Percentiles rank a stretch among this genome's conserved stretches.
Evolutionary conservation across 2,888 invertebrate species (phyloP).

Genomic region (Didymodactylos carnosus): DNA sequence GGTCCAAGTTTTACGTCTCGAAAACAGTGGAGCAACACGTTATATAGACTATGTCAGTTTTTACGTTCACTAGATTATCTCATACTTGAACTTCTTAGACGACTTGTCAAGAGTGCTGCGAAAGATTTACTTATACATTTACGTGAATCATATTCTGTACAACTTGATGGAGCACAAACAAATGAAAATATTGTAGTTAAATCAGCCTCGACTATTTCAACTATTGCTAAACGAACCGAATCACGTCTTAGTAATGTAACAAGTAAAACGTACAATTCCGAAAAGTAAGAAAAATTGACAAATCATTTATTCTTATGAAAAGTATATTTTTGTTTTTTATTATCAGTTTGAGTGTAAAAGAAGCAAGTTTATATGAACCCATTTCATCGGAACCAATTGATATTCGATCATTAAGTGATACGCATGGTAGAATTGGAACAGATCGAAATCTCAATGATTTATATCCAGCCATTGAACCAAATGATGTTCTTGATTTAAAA

Average conservation of each 20-base stretch:
- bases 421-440: neutral
- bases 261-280: neutral
- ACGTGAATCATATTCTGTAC: neutral
- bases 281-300: neutral
- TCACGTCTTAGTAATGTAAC: neutral
- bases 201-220: neutral
- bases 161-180: neutral
- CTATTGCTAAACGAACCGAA: neutral
- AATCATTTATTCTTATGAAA: neutral
- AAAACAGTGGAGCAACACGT: slow-evolving; percentile 29
- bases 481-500: neutral
- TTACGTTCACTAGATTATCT: slow-evolving; percentile 28
- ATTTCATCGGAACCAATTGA: neutral
- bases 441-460: neutral
- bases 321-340: neutral
- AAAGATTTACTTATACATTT: neutral
- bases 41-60: slow-evolving; percentile 26
- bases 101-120: slow-evolving; percentile 21
- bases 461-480: neutral
- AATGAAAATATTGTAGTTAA: neutral
- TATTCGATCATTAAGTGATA: neutral
- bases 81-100: slow-evolving; percentile 27
- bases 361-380: neutral
- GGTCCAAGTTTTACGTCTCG: slow-evolving; percentile 12
- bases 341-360: neutral